Conservation (phyloP, 2,113 vertebrate species). For the Speoplatyrhinus poulsoni region DNA sequence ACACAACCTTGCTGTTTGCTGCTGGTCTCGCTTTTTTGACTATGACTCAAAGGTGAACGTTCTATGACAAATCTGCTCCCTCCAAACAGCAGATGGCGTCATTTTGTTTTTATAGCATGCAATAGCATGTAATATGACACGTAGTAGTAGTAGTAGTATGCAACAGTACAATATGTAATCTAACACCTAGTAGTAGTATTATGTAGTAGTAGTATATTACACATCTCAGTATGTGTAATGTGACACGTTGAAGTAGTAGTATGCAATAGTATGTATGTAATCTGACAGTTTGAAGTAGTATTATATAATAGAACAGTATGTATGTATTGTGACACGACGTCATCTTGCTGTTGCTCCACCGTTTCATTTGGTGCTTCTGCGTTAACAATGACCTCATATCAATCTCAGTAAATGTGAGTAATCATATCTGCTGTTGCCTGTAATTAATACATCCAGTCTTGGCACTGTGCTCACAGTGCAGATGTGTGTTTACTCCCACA, state of each 20-base stretch:
- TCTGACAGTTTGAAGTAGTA: too few species aligned
- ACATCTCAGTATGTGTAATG: too few species aligned
- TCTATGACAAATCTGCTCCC: not conserved
- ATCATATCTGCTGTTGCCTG: not conserved
- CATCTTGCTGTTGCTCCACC: too few species aligned
- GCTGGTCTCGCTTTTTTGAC: not conserved
- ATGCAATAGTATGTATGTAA: too few species aligned
- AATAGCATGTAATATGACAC: too few species aligned
- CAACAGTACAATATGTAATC: not conserved
- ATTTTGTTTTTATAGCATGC: constrained; percentile 4
- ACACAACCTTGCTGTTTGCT: not conserved
- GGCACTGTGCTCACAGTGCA: not conserved
- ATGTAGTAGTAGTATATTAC: not conserved
- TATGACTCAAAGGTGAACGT: not conserved
- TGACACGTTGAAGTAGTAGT: too few species aligned
- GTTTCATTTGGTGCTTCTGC: too few species aligned
- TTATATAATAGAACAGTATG: too few species aligned
- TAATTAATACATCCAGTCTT: not conserved
- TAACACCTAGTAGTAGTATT: not conserved
- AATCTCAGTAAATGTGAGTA: not conserved
- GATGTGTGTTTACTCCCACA: not conserved
- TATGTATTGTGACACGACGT: too few species aligned
- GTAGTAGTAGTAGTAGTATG: not conserved
- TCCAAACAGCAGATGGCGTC: constrained; percentile 9
- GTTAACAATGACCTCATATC: not conserved